A percentile compares a stretch with the other conserved stretches of the same genome.
These are phyloP conservation scores for Pteronura brasiliensis DNA, from an alignment of 2,113 vertebrate species.

Conservation along the genomic window DNA sequence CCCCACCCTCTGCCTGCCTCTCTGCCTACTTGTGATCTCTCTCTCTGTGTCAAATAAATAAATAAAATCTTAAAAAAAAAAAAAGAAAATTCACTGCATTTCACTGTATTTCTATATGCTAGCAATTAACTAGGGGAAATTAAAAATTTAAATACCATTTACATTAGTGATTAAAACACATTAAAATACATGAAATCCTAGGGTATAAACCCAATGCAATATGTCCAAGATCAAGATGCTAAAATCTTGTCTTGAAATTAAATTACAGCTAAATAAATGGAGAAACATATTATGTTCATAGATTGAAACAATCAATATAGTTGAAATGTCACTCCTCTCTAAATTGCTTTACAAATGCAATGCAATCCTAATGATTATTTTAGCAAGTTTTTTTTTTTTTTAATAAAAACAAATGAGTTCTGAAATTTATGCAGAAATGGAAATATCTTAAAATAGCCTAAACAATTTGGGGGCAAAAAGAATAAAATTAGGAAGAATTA, in stretches of 20 bases:
- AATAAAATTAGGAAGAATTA: neutral
- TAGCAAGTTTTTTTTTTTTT: neutral
- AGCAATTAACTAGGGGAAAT: neutral
- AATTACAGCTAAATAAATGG: neutral
- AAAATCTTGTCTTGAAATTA: neutral
- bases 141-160: neutral
- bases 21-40: no score
- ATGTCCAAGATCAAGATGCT: neutral
- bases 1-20: no score
- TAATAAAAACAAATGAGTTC: neutral
- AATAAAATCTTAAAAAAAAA: no score
- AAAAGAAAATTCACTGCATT: no score
- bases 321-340: neutral
- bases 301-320: neutral
- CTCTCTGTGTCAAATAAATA: no score
- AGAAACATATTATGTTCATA: neutral
- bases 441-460: neutral
- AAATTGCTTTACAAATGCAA: neutral
- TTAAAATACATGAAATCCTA: neutral
- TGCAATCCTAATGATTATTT: neutral
- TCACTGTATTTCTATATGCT: neutral
- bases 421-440: neutral
- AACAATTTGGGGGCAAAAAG: neutral
- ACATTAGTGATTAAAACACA: neutral
- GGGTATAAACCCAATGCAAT: neutral